Evolutionary conservation across 2,888 invertebrate genomes (phyloP), one percentile per base, ranked within the genome.

Genomic region (Himalopsyche kuldschensis): DNA sequence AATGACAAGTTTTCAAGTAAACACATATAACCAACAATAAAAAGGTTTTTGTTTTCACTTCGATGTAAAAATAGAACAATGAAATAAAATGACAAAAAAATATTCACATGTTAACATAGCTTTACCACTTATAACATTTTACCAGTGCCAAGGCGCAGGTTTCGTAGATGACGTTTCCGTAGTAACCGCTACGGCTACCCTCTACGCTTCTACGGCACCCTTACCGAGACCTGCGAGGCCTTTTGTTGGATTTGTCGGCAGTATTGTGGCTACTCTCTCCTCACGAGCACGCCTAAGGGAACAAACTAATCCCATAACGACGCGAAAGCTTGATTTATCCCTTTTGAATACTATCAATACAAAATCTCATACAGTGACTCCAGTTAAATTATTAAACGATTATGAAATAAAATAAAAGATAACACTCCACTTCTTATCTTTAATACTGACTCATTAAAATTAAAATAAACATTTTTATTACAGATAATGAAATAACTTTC

Each of bases 161-260:
- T 79, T 32, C 77, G 46, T 83, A 83, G 81, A 81, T 83, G 55
- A 48, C 69, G 83, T 83, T 31, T 63, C 83, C 81, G 27, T 81
- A 80, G 83, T 47, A 83, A 83, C 83, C 30, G 32, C 47, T 41
- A 47, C 78, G 63, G 20, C 41, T 10, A 76, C 80, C 35, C 77
- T 20, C 69, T n/a, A 55, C 55, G 55, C 79, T 55, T 76, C 81
- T 41, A 48, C 76, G 75, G 15, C 30, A 79, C 24, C 30, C 27
- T 69, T 69, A 69, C 30, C 27, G 27, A 27, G 69, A 69, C 30
- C 30, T 30, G 69, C 27, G 69, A 69, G 69, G 81, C 55, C 30
- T 81, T 77, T 81, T 77, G 82, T 82, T 69, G 30, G 30, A 69
- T 27, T 79, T 82, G 69, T 41, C 79, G 76, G 55, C 82, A 82